Base-by-base conservation (phyloP, 2,797 vertebrate species). In the Crocodylus rhombifer region DNA sequence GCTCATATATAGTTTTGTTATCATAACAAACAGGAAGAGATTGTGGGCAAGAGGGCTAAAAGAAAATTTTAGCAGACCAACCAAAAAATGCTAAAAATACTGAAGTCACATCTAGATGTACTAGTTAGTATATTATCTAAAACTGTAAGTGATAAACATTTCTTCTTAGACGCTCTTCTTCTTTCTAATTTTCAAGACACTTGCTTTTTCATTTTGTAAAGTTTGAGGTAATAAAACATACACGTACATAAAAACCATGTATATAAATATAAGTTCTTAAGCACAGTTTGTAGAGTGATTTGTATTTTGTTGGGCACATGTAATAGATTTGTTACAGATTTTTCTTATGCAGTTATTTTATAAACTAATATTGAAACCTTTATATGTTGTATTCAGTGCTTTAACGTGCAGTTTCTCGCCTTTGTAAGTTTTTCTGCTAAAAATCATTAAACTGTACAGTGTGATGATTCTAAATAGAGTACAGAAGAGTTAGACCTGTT, bases 51-150 rank as follows among this genome's bases (percentile, higher is more conserved):
- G 28, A 87, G 63, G 42, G 15, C 9, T 58, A 74, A 51, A 14
- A 89, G 60, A 5, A 60, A 90, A 91, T 79, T 42, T 9, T 21
- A n/a, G 10, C 30, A 3, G n/a, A 56, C 62, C 57, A 42, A 18
- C 28, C 73, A 51, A 51, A 51, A 51, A 51, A 51, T 51, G 42
- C 42, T 51, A 65, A 82, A 36, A 79, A 11, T n/a, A 33, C 33
- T 71, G n/a, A 21, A 9, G 51, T 8, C 2, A 14, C 0, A 0
- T 33, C 78, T 58, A 5, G 9, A 77, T 1, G 0, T 67, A 51
- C 71, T 64, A 23, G 9, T 62, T 64, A 23, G 9, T 62, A 2
- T 3, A 55, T 65, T 56, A 42, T 25, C 10, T 51, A 55, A 86
- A 86, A 60, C 61, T 58, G 33, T 36, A 86, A 23, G 73, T 62